Conservation (phyloP, 2,888 invertebrate genomes). For the Drosophila phalerata region DNA sequence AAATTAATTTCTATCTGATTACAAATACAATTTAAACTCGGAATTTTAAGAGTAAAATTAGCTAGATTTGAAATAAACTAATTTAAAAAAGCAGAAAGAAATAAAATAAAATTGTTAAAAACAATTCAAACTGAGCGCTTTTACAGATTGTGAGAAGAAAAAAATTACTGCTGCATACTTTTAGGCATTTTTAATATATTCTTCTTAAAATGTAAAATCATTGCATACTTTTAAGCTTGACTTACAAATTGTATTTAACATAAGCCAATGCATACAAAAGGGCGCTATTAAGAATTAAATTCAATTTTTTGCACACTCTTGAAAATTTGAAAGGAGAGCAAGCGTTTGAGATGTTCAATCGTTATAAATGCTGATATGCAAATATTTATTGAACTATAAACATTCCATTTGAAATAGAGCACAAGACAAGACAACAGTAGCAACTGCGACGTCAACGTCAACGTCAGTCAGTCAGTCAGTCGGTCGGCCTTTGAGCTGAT, state of each 20-base stretch:
- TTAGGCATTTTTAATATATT: too few species aligned
- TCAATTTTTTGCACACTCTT: background rate
- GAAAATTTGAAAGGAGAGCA: background rate
- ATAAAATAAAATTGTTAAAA: too few species aligned
- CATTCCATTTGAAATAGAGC: constrained; percentile 7
- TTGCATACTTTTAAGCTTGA: constrained; percentile 10
- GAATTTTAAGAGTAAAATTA: background rate
- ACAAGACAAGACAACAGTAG: too few species aligned
- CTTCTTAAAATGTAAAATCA: background rate
- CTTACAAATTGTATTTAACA: background rate
- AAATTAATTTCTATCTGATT: too few species aligned
- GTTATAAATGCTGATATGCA: constrained; percentile 5
- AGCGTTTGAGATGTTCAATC: background rate
- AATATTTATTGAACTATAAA: constrained; percentile 13
- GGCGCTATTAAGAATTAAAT: background rate
- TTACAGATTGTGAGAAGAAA: too few species aligned
- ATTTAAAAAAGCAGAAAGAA: background rate
- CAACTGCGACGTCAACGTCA: constrained; percentile 9
- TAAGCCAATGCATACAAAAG: background rate
- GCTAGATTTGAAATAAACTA: background rate
- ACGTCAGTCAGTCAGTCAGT: too few species aligned
- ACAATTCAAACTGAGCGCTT: too few species aligned
- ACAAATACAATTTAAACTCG: background rate
- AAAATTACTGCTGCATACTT: too few species aligned
- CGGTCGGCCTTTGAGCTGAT: constrained; percentile 41